Conservation (phyloP, 2,888 invertebrate genomes). For the Parthenolecanium corni region DNA sequence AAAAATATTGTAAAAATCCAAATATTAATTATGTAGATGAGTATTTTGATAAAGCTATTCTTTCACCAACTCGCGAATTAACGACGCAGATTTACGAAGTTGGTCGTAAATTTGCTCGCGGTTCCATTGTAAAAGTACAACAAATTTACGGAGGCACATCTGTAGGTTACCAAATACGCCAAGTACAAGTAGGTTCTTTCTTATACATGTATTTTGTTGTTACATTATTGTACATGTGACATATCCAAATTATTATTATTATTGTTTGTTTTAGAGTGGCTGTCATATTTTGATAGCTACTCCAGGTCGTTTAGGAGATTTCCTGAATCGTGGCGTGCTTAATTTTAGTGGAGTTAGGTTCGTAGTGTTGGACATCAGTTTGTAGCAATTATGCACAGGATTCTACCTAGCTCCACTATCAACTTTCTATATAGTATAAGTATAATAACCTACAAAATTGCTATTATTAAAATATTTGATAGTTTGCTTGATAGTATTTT, state of each 20-base stretch:
- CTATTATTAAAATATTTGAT: too few species aligned
- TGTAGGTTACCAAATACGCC: constrained; percentile 50
- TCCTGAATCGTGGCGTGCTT: constrained; percentile 47
- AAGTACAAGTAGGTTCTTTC: not conserved
- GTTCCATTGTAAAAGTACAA: constrained; percentile 59
- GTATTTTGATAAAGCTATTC: too few species aligned
- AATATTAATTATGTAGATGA: too few species aligned
- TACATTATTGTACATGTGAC: not conserved
- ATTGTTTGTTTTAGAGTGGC: constrained; percentile 44
- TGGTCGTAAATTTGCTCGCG: constrained; percentile 66
- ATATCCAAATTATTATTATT: constrained; percentile 28
- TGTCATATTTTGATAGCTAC: constrained; percentile 62
- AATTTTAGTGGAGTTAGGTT: constrained; percentile 47
- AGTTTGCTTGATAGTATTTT: too few species aligned
- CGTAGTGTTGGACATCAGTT: constrained; percentile 65
- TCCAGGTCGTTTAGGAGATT: constrained; percentile 57
- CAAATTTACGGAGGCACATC: constrained; percentile 81
- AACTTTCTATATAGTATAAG: too few species aligned
- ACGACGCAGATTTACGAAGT: constrained; percentile 78
- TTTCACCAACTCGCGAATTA: constrained; percentile 87
- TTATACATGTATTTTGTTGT: constrained; percentile 39
- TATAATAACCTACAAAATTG: too few species aligned
- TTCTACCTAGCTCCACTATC: too few species aligned
- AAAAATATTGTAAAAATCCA: too few species aligned
- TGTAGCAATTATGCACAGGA: too few species aligned